Base-by-base conservation (phyloP, 2,888 invertebrate genomes). In the Drosophila niveifrons region DNA sequence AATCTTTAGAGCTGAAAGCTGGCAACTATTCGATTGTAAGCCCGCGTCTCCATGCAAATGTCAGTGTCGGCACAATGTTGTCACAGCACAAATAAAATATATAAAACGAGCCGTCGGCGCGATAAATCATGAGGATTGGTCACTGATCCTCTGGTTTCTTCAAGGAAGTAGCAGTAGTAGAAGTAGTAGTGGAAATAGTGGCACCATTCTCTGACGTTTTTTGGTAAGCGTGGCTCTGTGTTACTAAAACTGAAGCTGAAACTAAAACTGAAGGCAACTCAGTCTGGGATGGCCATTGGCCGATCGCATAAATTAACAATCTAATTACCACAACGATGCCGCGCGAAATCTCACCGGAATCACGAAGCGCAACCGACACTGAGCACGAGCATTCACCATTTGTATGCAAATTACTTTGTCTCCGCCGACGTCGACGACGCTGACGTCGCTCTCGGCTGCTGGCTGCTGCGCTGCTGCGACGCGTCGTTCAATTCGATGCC, bases 381-480 rank as follows among this genome's bases (percentile, higher is more conserved):
- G 82, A 83, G 82, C 82, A 82, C 89, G 85, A 86, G 85, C 85
- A 87, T 86, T 88, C 71, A 86, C 77, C 89, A 85, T 86, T 86
- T 88, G 87, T 88, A 86, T 86, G 85, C 85, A 86, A 86, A 86
- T 86, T 80, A 67, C 65, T 72, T 70, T 70, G 78, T 67, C 68
- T 58, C 64, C 36, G 62, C 7, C 53, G 41, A 43, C 56, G 53
- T 11, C 61, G 52, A 28, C 41, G 46, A n/a, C 36, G 43, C 1
- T 8, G 34, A 2, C 47, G 39, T 11, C 55, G 17, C 18, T 36
- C 18, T 36, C 43, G 15, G 9, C 46, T 36, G 36, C 36, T 1
- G 46, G 28, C 28, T 28, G 6, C 56, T 31, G n/a, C 55, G n/a
- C 15, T 34, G 34, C 41, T 44, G 6, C 46, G 15, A 15, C 39